Percentiles rank a stretch among this genome's conserved stretches.
phyloP scores from a whole-genome alignment of 1,140 invertebrate genomes.

The Oryctes rhinoceros region DNA sequence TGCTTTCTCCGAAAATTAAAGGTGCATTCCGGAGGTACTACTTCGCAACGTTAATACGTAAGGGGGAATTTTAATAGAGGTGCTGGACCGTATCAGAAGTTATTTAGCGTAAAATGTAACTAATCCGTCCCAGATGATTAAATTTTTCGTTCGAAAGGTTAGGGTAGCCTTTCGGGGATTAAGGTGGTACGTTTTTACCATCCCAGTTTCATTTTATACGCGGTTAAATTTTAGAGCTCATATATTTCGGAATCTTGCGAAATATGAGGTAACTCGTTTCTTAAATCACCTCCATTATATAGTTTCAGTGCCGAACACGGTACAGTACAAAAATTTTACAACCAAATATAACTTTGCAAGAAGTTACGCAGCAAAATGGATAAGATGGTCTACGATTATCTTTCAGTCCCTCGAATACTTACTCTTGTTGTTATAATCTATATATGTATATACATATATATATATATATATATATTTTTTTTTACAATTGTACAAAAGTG shows the following conservation, averaged over 20 bases:
- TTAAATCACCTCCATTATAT: not conserved
- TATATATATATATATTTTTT: too few species aligned
- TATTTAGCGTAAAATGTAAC: constrained; percentile 47
- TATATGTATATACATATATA: not conserved
- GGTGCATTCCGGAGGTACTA: not conserved
- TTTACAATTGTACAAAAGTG: not conserved
- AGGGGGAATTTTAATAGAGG: constrained; percentile 46
- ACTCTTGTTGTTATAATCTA: not conserved
- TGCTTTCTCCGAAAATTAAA: constrained; percentile 32
- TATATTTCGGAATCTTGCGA: constrained; percentile 29
- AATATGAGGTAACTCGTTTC: constrained; percentile 27
- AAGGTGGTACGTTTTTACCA: constrained; percentile 42
- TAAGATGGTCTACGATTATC: too few species aligned
- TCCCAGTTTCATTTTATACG: constrained; percentile 42
- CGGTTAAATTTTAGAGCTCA: constrained; percentile 40
- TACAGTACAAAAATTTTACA: constrained; percentile 2
- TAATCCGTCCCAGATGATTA: constrained; percentile 46
- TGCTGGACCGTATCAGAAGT: constrained; percentile 44
- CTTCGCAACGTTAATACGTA: not conserved
- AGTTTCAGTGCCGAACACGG: constrained; percentile 2
- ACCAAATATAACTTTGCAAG: not conserved
- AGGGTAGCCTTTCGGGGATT: constrained; percentile 42
- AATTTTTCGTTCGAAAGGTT: constrained; percentile 44
- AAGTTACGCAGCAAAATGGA: not conserved
- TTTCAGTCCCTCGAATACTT: too few species aligned